Conservation (phyloP, 2,797 vertebrate genomes). For the Lagorchestes hirsutus region DNA sequence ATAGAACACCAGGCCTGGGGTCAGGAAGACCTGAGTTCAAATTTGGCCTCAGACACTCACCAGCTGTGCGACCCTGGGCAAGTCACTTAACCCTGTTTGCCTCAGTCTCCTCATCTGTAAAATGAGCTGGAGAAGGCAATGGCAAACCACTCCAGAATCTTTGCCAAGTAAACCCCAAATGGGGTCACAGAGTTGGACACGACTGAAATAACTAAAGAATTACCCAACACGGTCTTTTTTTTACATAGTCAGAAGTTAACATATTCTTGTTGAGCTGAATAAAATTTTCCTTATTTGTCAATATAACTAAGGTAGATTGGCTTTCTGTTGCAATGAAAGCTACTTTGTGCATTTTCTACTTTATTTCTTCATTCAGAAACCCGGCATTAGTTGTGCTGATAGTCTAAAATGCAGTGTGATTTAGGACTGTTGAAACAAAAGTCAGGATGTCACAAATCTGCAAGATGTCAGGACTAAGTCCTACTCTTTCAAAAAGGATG, state of each 20-base stretch:
- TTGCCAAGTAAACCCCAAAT: background rate
- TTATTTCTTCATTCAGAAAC: conserved; percentile 64
- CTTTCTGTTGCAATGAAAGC: conserved; percentile 59
- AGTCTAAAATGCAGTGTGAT: conserved; percentile 58
- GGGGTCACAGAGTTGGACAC: background rate
- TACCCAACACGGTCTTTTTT: no score
- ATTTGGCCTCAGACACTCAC: background rate
- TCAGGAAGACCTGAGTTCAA: background rate
- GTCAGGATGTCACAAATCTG: conserved; percentile 71
- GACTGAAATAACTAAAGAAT: background rate
- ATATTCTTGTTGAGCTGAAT: background rate
- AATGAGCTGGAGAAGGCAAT: background rate
- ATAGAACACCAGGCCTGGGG: background rate
- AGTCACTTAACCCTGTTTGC: background rate
- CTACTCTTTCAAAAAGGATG: conserved; percentile 67
- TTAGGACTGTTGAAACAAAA: conserved; percentile 70
- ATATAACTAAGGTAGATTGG: conserved; percentile 56
- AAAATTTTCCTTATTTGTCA: conserved; percentile 57
- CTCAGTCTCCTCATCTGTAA: background rate
- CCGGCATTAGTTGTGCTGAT: conserved; percentile 37
- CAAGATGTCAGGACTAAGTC: conserved; percentile 68
- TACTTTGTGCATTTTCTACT: conserved; percentile 37
- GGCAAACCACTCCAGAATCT: background rate
- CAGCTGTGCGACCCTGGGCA: background rate
- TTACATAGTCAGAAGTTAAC: background rate